A percentile compares a stretch with the other conserved stretches of the same genome.
These are phyloP conservation scores for Stichopus horrens DNA, from an alignment of 53 echinoderm and acorn worm species.

Conservation along the genomic window DNA sequence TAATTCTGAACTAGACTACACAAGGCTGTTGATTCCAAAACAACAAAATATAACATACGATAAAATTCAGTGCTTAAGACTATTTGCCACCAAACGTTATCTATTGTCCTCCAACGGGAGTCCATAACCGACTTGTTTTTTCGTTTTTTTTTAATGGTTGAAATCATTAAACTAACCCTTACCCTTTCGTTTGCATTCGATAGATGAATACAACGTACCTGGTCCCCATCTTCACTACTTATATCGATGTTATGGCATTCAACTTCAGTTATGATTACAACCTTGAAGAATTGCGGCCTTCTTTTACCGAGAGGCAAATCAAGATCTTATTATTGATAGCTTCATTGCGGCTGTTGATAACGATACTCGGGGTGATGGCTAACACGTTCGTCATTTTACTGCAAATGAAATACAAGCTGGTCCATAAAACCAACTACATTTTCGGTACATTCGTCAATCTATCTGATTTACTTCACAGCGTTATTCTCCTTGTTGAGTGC, in stretches of 20 bases:
- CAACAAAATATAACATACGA: too few relatives aligned
- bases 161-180: background rate
- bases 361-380: background rate
- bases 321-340: background rate
- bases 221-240: background rate
- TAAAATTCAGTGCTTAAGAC: too few relatives aligned
- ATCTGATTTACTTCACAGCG: background rate
- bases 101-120: too few relatives aligned
- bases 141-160: too few relatives aligned
- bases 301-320: background rate
- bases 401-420: background rate
- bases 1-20: too few relatives aligned
- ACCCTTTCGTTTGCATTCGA: background rate
- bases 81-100: too few relatives aligned
- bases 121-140: too few relatives aligned
- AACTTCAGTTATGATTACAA: too few relatives aligned
- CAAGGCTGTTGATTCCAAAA: too few relatives aligned
- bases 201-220: background rate
- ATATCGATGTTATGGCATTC: background rate
- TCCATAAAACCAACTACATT: background rate
- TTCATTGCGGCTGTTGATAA: background rate
- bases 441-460: background rate
- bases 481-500: background rate
- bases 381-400: background rate
- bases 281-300: background rate